Conservation (phyloP, 30 jellyfish, hydroid and myxozoan species). For the Mastigias papua region DNA sequence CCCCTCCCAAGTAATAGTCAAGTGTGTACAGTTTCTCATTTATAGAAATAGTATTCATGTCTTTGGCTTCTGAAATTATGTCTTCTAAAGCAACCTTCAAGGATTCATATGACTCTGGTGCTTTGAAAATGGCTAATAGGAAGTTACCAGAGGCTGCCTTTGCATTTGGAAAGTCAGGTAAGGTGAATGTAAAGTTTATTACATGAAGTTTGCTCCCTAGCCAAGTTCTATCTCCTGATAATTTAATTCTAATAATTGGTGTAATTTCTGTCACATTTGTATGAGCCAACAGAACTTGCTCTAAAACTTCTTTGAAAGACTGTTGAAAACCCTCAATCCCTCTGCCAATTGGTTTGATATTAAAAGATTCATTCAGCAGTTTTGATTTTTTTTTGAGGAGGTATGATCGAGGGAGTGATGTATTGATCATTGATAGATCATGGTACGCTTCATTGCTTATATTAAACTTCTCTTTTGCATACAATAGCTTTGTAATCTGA, state of each 20-base stretch:
- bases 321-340: slow-evolving; percentile 14
- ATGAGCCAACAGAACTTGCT: not conserved
- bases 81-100: not conserved
- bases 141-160: slow-evolving; percentile 1
- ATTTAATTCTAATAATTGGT: not conserved
- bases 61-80: slow-evolving; percentile 7
- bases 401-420: slow-evolving; percentile 9
- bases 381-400: not conserved
- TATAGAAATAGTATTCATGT: not conserved
- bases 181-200: not conserved
- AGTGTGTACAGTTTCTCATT: not conserved
- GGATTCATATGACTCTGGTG: not conserved
- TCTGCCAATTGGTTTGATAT: slow-evolving; percentile 7
- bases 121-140: not conserved
- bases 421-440: slow-evolving; percentile 9
- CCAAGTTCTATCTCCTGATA: slow-evolving; percentile 41
- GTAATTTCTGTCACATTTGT: not conserved
- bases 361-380: not conserved
- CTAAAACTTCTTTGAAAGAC: not conserved
- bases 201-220: slow-evolving; percentile 13
- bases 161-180: slow-evolving; percentile 18
- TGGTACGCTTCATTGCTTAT: slow-evolving; percentile 49
- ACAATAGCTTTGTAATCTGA: too few relatives aligned
- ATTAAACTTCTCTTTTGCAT: slow-evolving; percentile 11
- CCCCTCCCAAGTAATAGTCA: slow-evolving; percentile 26